A percentile compares a stretch with the other conserved stretches of the same genome.
Conservation (phyloP, 2,888 invertebrate genomes). For the Caenorhabditis sulstoni region DNA sequence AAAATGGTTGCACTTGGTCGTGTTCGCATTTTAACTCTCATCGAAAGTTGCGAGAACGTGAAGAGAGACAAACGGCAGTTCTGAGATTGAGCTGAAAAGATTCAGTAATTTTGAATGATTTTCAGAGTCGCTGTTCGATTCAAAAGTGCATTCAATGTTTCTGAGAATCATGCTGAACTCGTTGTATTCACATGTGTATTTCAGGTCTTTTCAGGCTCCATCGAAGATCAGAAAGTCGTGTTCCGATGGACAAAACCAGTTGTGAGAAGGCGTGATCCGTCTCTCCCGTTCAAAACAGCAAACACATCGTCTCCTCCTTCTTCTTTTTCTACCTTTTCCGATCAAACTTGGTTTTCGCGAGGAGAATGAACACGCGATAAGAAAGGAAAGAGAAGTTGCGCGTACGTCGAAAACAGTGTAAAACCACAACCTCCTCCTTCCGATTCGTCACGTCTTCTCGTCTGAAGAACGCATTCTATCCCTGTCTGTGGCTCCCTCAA, state of each 20-base stretch:
- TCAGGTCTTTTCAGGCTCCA: neutral
- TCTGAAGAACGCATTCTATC: neutral
- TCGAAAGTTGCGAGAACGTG: no score
- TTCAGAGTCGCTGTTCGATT: no score
- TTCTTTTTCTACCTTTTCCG: neutral
- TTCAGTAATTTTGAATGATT: no score
- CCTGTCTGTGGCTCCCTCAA: neutral
- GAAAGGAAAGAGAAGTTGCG: neutral
- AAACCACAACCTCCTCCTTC: conserved; percentile 19
- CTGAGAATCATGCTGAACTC: no score
- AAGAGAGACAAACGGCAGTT: no score
- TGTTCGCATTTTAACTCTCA: no score
- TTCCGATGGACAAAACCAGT: no score
- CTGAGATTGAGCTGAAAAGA: no score
- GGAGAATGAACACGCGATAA: conserved; percentile 26
- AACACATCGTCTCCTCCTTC: conserved; percentile 16
- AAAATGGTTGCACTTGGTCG: no score
- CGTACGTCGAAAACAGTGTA: conserved; percentile 16
- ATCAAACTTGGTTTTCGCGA: neutral
- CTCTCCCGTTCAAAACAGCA: conserved; percentile 29
- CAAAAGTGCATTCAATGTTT: no score
- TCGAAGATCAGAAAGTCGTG: neutral
- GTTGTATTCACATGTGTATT: no score
- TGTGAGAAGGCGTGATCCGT: neutral
- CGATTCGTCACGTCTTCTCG: neutral